Percentiles rank a stretch among this genome's conserved stretches.
These are phyloP conservation scores for Cryptophagus acutangulus DNA, from an alignment of 2,888 invertebrate genomes.

Conservation along the genomic window DNA sequence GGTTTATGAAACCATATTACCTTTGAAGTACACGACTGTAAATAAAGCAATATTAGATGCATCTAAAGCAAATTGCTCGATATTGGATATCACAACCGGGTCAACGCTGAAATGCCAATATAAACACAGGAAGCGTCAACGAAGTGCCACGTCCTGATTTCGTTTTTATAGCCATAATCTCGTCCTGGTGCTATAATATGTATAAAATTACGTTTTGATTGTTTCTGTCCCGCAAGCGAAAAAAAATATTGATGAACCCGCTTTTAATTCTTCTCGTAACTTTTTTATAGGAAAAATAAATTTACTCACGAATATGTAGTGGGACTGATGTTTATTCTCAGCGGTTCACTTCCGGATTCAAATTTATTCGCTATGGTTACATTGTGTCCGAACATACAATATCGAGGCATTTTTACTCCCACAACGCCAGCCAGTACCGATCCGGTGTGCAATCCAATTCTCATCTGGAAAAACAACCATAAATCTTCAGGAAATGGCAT, in stretches of 20 bases:
- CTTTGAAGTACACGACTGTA: too few species aligned
- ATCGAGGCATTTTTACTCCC: constrained; percentile 88
- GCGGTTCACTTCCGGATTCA: constrained; percentile 87
- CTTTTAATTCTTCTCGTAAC: too few species aligned
- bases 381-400: constrained; percentile 93
- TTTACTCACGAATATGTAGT: constrained; percentile 81
- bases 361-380: constrained; percentile 95
- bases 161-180: not conserved
- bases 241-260: too few species aligned
- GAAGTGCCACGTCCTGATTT: constrained; percentile 1
- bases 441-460: constrained; percentile 91
- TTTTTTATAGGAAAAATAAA: too few species aligned
- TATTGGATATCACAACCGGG: not conserved
- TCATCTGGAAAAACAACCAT: constrained; percentile 62
- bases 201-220: too few species aligned
- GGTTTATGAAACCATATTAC: too few species aligned
- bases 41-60: too few species aligned
- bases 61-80: not conserved
- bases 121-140: not conserved
- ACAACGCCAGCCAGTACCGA: constrained; percentile 92
- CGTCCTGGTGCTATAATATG: too few species aligned
- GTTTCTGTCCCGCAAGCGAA: too few species aligned
- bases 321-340: constrained; percentile 88
- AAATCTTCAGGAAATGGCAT: too few species aligned
- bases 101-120: not conserved